Percentiles rank a stretch among this genome's conserved stretches.
Evolutionary conservation across 2,888 invertebrate species (phyloP).

Genomic region (Aspidiotus destructor): DNA sequence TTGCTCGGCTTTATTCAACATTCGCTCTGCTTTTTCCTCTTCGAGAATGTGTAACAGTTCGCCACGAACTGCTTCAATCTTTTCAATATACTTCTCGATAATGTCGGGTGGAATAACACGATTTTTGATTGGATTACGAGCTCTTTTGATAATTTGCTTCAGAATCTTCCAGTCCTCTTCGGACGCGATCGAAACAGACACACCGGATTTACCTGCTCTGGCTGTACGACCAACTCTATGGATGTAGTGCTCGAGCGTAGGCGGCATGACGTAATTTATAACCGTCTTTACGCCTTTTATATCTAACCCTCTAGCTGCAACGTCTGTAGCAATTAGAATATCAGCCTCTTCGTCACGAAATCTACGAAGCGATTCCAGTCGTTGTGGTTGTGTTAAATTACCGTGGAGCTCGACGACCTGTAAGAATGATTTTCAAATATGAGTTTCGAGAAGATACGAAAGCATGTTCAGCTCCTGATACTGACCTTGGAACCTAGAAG

Average conservation of each 20-base stretch:
- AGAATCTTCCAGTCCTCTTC: conserved; percentile 85
- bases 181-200: conserved; percentile 88
- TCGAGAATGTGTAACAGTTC: conserved; percentile 73
- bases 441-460: neutral
- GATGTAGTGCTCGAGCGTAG: conserved; percentile 89
- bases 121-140: conserved; percentile 74
- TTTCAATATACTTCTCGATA: conserved; percentile 70
- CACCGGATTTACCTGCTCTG: conserved; percentile 84
- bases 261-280: conserved; percentile 92
- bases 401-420: conserved; percentile 84
- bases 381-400: conserved; percentile 88
- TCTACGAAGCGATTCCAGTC: conserved; percentile 74
- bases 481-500: conserved; percentile 73
- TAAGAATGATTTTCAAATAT: neutral
- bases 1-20: conserved; percentile 72
- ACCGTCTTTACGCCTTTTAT: conserved; percentile 96
- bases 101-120: conserved; percentile 81
- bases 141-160: conserved; percentile 81
- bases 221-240: conserved; percentile 94
- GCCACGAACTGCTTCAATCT: conserved; percentile 61
- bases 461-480: neutral
- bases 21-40: conserved; percentile 73
- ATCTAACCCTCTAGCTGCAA: conserved; percentile 88
- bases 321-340: conserved; percentile 87
- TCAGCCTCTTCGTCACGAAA: conserved; percentile 79